Evolutionary conservation across 2,113 vertebrate species (phyloP), one percentile per base, ranked within the genome.

Genomic region (Etia nguti): DNA sequence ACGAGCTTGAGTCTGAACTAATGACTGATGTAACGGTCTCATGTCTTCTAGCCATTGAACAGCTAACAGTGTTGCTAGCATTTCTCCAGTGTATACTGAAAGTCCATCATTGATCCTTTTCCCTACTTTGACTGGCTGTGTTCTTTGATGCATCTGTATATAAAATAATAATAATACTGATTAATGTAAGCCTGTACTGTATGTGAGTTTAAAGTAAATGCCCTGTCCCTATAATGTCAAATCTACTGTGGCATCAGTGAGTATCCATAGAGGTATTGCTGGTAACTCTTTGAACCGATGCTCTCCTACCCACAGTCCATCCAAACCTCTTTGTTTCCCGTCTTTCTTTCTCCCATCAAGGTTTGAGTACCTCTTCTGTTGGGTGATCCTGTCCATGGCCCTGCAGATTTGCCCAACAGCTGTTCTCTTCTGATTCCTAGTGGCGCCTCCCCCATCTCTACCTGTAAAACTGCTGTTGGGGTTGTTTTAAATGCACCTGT

Each of bases 11-110:
- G 1, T 57, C 56, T 57, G 24, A 57, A 57, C 24, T 29, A 24
- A 16, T 1, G 13, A 29, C 46, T 16, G 13, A 57, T 29, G 12
- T 57, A 1, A 57, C 4, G 13, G 2, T 57, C 12, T 15, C 24
- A 4, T 29, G 24, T 57, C 24, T 57, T 1, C 24, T 1, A 13
- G 29, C 56, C 56, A 29, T 9, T 29, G 56, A 57, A 57, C 56
- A 29, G 56, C 56, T 57, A 24, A 57, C 56, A 57, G 55, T 26
- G 15, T 0, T 57, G 56, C 24, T 24, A 57, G 56, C 24, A 0
- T 29, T 57, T 26, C 24, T n/a, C n/a, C n/a, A n/a, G n/a, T 57
- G 55, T 26, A 0, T 15, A 57, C 55, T 57, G 1, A 31, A 5
- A 57, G 56, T 57, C 56, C 56, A 16, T 9, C 56, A 4, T 12